Conservation (phyloP, 2,888 invertebrate species). For the Gisinianus flammeolus region DNA sequence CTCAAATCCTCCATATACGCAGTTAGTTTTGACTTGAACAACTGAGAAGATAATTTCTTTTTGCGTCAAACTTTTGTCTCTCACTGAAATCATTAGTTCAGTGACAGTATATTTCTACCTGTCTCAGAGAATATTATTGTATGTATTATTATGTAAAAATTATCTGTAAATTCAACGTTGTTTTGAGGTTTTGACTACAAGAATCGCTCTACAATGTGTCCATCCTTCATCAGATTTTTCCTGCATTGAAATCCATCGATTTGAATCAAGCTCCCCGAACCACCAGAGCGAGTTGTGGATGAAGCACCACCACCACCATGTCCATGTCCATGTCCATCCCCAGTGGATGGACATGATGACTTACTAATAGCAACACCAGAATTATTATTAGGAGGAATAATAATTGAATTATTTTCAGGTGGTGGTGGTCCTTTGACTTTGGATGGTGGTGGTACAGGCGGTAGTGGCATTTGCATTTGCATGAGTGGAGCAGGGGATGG, state of each 20-base stretch:
- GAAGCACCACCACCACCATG: slow-evolving; percentile 46
- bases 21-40: too few species aligned
- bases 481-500: neutral
- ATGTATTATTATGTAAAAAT: too few species aligned
- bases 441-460: slow-evolving; percentile 31
- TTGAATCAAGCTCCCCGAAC: slow-evolving; percentile 56
- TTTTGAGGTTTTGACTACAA: too few species aligned
- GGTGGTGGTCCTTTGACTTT: slow-evolving; percentile 40
- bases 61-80: too few species aligned
- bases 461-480: neutral
- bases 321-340: neutral
- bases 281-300: slow-evolving; percentile 51
- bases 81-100: too few species aligned
- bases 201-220: slow-evolving; percentile 57
- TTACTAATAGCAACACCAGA: neutral
- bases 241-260: slow-evolving; percentile 58
- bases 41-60: too few species aligned
- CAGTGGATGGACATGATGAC: too few species aligned
- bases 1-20: too few species aligned
- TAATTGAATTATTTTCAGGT: neutral
- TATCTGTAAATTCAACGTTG: too few species aligned
- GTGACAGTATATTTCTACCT: too few species aligned
- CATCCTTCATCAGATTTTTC: slow-evolving; percentile 56
- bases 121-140: too few species aligned
- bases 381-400: neutral